Evolutionary conservation across 2,113 vertebrate species (phyloP), one percentile per base, ranked within the genome.

Genomic region (Taurulus bubalis): DNA sequence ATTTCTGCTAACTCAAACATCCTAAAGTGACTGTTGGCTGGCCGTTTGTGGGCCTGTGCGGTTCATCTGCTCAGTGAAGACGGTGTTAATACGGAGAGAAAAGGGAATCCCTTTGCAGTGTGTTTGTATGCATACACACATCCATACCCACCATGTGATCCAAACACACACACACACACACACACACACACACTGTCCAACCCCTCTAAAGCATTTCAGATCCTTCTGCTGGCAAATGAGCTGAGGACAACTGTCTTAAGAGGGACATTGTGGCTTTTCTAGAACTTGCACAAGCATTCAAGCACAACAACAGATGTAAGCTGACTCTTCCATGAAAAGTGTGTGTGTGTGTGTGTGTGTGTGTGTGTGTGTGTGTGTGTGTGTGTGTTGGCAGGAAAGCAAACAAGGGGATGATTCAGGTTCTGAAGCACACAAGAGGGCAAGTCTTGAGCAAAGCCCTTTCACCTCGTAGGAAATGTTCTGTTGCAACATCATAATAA

Each of bases 351-450:
- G 60, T 55, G 75, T 49, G 47, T 49, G 14, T 69, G 38, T 5
- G 3, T 70, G 49, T 75, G 63, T 36, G 34, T 49, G 60, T 49
- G 78, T 49, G 55, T 49, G 12, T 73, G 38, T 7, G 47, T 34
- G 69, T 30, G 22, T 34, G 20, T 36, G 60, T 8, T 24, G 45
- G 53, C 65, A 85, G 58, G 18, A 66, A 67, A 55, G 56, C 71
- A 84, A 76, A 85, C 32, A 75, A 71, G 40, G 30, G 62, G 75
- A 67, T 87, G 86, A 88, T 86, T 91, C 68, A 32, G 45, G 51
- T 79, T 75, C 11, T 81, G 76, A 32, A 47, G 53, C 56, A 81
- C 75, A 83, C 63, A 70, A 38, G 40, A 73, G 64, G 75, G 66
- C 66, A 72, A 59, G 32, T 81, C 56, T 67, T 49, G 47, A 81